Evolutionary conservation across 2,888 invertebrate genomes (phyloP), one percentile per base, ranked within the genome.

Genomic region (Calliopum simillimum): DNA sequence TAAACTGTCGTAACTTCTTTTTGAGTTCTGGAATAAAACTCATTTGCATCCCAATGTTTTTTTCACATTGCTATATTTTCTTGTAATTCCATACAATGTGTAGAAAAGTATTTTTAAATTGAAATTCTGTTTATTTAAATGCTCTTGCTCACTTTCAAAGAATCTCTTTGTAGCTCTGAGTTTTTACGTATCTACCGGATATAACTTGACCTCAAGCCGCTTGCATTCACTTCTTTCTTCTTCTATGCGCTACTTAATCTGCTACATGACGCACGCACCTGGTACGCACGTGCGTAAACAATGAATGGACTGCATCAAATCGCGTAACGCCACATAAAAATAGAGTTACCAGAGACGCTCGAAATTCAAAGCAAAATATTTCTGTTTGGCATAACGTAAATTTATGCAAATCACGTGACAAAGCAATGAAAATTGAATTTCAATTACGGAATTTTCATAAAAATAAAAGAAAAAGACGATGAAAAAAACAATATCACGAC

Each of bases 351-450:
- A 49, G 13, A 47, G 21, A 46, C 33, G 6, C 1, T 33, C 5
- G 33, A 8, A 33, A 4, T 33, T 33, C 33, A 33, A 33, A 33
- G 33, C 33, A 33, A 33, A 33, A 33, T 4, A 6, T 33, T 33
- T 33, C 8, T 33, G 33, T 8, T 33, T n/a, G n/a, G n/a, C n/a
- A n/a, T 8, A 6, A 33, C 13, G 56, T 43, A 56, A 64, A 70
- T 70, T 43, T 73, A 73, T 73, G 73, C 73, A 73, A 73, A 73
- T 73, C 73, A 73, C 73, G 73, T 71, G 73, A 69, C 69, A 67
- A 67, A 65, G 63, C 68, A 68, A 66, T 70, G 68, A 62, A 68
- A 70, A 73, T 70, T 41, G 59, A 68, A 70, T 70, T 70, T 68
- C 68, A 73, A 68, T 73, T 68, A 58, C 65, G 66, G 8, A 44